These are phyloP conservation scores for Cerceris ruficornis DNA, from an alignment of 2,888 invertebrate species.

Conservation along the genomic window DNA sequence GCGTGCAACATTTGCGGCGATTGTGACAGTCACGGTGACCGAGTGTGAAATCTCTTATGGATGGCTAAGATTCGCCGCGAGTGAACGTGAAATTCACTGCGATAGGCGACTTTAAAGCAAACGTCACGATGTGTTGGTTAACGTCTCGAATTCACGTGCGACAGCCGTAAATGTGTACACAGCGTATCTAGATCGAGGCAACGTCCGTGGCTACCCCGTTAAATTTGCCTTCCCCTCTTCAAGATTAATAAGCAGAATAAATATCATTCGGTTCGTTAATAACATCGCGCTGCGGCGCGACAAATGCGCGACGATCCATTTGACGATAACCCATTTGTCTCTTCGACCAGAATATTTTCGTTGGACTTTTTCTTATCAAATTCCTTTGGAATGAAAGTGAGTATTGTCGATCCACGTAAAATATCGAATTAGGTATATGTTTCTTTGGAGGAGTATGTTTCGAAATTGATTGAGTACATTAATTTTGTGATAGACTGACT, in stretches of 20 bases:
- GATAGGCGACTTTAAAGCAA: conserved; percentile 3
- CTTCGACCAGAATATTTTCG: too few species aligned
- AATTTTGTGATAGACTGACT: too few species aligned
- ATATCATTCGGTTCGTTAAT: background rate
- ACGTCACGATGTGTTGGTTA: conserved; percentile 4
- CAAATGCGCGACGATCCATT: background rate
- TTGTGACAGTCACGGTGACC: conserved; percentile 53
- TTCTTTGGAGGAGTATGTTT: too few species aligned
- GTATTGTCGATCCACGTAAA: too few species aligned
- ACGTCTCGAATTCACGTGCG: conserved; percentile 13
- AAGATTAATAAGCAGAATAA: background rate
- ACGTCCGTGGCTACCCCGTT: background rate
- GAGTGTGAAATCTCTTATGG: conserved; percentile 51
- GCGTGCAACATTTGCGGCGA: conserved; percentile 36
- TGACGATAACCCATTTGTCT: background rate
- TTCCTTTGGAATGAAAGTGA: too few species aligned
- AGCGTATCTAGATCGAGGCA: background rate
- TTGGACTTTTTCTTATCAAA: too few species aligned
- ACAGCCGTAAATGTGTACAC: background rate
- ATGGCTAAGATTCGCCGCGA: conserved; percentile 33
- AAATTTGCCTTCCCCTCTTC: background rate
- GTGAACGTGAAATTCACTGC: conserved; percentile 15
- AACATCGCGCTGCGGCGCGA: background rate
- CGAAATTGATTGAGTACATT: too few species aligned
- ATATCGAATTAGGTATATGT: too few species aligned